Evolutionary conservation across 2,113 vertebrate species (phyloP), one percentile per base, ranked within the genome.

Genomic region (Galeopterus variegatus): DNA sequence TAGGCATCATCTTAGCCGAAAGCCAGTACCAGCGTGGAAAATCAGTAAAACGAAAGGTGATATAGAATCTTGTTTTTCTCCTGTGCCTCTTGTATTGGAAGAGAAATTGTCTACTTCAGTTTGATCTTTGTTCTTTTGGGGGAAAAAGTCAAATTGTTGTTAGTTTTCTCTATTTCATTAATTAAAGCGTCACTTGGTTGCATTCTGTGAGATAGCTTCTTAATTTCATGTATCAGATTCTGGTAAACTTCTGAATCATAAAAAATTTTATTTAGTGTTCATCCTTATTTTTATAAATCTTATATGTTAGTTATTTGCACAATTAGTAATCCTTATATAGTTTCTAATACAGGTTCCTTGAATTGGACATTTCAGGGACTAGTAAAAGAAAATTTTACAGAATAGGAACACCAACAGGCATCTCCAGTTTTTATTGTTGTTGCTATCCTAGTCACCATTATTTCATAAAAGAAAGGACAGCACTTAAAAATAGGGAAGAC

Each of bases 41-140:
- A 90, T 88, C 82, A 77, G 60, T 93, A 81, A 94, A 90, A 94
- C 33, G 5, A 96, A 93, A 50, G 21, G 31, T 79, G 62, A 60
- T 3, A 75, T 5, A 77, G 45, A 80, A 54, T 92, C 70, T 88
- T 93, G 26, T 86, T 94, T 96, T 95, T 75, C 84, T 95, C 12
- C 31, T 92, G 0, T 83, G 70, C 52, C 48, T 75, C 77, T 50
- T 84, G 70, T 87, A 33, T 94, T 80, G 70, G 65, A 95, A 96
- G 76, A 92, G 24, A 94, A 92, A 64, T 82, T 13, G 4, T 64
- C 80, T 76, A 2, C 54, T 65, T 92, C 28, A 92, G 0, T 86
- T 89, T 96, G 41, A 69, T 89, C 73, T 94, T 95, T 85, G 48
- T 60, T 96, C 24, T 13, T 90, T 92, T 77, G 6, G 11, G 17